Conservation (phyloP, 2,888 invertebrate genomes). For the Pomacea canaliculata region DNA sequence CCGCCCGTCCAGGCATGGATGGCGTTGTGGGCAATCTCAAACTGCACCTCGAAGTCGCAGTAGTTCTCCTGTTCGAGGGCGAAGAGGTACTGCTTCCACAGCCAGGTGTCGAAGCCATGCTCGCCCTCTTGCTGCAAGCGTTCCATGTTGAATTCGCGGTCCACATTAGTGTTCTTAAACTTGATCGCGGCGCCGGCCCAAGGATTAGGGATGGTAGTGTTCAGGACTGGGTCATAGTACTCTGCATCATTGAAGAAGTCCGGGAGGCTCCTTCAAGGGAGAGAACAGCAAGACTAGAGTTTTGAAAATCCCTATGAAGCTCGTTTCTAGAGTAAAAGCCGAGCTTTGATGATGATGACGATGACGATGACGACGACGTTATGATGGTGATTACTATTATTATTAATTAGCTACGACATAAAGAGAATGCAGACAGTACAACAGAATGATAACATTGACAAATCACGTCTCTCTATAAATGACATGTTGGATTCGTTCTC, state of each 20-base stretch:
- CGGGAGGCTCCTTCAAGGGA: conserved; percentile 27
- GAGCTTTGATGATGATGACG: too few relatives aligned
- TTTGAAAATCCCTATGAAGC: too few relatives aligned
- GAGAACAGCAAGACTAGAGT: background rate
- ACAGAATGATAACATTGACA: too few relatives aligned
- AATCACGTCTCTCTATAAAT: too few relatives aligned
- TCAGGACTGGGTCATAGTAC: conserved; percentile 30
- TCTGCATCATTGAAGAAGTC: conserved; percentile 23
- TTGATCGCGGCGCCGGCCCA: conserved; percentile 36
- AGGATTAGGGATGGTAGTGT: conserved; percentile 30
- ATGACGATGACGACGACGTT: too few relatives aligned
- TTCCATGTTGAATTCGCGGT: conserved; percentile 31
- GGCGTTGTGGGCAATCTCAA: conserved; percentile 42
- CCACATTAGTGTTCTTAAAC: conserved; percentile 29
- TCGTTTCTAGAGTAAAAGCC: too few relatives aligned
- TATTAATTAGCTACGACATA: too few relatives aligned
- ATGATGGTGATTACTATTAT: too few relatives aligned
- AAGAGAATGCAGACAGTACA: too few relatives aligned
- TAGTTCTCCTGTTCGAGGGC: conserved; percentile 38
- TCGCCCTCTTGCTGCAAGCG: conserved; percentile 18
- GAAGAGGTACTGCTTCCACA: conserved; percentile 34
- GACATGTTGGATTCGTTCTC: too few relatives aligned
- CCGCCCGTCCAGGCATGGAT: conserved; percentile 41
- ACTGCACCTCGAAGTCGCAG: conserved; percentile 40
- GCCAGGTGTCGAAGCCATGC: conserved; percentile 37